Evolutionary conservation across 2,113 vertebrate genomes (phyloP).

Genomic region (Cottus gobio): DNA sequence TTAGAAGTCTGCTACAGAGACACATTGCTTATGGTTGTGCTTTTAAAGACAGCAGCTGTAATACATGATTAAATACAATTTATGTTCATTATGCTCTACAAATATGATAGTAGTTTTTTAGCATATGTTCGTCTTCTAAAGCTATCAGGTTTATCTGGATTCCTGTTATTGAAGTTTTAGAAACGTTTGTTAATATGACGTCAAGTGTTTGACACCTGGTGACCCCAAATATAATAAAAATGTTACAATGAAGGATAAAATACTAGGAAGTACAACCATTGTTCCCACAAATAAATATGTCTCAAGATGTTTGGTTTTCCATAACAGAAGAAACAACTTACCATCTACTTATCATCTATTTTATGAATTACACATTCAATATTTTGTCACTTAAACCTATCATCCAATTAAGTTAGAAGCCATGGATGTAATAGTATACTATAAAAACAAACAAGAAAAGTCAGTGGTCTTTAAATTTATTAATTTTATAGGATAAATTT

Average conservation of each 20-base stretch:
- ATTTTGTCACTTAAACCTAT: neutral
- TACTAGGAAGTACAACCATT: neutral
- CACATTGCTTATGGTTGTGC: neutral
- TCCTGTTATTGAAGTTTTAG: neutral
- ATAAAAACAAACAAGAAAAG: no score
- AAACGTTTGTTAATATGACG: neutral
- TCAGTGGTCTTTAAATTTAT: no score
- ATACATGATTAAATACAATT: neutral
- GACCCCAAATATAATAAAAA: neutral
- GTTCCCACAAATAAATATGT: neutral
- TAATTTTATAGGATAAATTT: no score
- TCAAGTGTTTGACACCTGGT: neutral
- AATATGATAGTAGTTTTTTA: neutral
- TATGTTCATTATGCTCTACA: neutral
- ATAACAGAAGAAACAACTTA: neutral
- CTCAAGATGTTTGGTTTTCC: neutral
- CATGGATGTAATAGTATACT: neutral
- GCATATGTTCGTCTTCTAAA: neutral
- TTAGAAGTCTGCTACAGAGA: neutral
- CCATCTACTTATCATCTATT: neutral
- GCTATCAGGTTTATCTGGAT: neutral
- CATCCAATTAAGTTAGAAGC: neutral
- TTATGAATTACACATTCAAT: neutral
- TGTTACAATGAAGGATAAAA: neutral
- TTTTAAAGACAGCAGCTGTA: neutral